A percentile compares a stretch with the other conserved stretches of the same genome.
Conservation (phyloP, 1,140 invertebrate genomes). For the Hydropsyche tenuis region DNA sequence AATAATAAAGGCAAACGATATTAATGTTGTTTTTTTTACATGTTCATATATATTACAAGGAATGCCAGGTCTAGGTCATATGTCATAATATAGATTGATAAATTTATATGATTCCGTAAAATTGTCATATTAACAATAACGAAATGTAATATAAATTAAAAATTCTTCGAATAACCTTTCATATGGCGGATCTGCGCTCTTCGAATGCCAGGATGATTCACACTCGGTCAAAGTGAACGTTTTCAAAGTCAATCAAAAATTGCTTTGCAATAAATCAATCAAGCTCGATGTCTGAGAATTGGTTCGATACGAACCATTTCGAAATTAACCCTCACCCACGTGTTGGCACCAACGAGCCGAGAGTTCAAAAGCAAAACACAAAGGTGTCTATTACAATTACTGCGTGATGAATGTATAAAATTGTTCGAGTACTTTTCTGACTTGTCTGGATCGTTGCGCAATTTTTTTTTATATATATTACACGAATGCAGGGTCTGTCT, state of each 20-base stretch:
- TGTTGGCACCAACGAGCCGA: not conserved
- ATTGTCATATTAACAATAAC: too few relatives aligned
- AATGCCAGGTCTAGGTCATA: not conserved
- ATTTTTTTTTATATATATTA: too few relatives aligned
- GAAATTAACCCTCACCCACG: constrained; percentile 26
- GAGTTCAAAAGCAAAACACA: constrained; percentile 6
- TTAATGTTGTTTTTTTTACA: constrained; percentile 1
- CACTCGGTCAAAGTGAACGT: constrained; percentile 13
- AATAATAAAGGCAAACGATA: not conserved
- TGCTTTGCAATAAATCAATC: constrained; percentile 28
- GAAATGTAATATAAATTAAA: too few relatives aligned
- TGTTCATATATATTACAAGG: not conserved
- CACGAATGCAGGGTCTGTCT: too few relatives aligned
- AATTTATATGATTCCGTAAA: too few relatives aligned
- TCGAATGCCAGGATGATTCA: not conserved
- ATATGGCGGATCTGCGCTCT: not conserved
- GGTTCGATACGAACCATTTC: not conserved
- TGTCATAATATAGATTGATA: not conserved
- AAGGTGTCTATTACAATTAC: constrained; percentile 17
- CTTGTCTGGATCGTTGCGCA: too few relatives aligned
- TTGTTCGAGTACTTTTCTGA: too few relatives aligned
- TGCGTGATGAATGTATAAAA: too few relatives aligned
- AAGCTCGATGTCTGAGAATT: constrained; percentile 16
- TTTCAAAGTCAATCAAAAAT: constrained; percentile 36
- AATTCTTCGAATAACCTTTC: constrained; percentile 9